These are phyloP conservation scores for Apeltes quadracus DNA, from an alignment of 2,113 vertebrate genomes.

Conservation along the genomic window DNA sequence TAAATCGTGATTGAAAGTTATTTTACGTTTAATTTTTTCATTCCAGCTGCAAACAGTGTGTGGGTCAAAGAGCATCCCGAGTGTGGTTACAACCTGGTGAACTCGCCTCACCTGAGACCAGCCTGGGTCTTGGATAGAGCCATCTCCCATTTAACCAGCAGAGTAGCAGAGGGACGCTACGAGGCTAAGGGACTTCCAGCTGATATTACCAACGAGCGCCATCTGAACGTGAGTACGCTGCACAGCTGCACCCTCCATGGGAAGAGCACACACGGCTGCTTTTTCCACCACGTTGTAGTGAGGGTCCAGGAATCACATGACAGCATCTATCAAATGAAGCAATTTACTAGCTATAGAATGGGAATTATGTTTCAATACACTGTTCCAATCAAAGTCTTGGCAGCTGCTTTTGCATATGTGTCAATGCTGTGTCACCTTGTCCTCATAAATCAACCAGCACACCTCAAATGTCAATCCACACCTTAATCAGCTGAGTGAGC, in stretches of 20 bases:
- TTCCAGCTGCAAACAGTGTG: constrained; percentile 67
- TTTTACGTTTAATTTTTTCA: neutral
- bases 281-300: too few species aligned
- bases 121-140: constrained; percentile 75
- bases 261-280: neutral
- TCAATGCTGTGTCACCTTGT: neutral
- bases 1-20: too few species aligned
- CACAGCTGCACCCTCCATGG: neutral
- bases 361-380: neutral
- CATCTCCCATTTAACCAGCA: constrained; percentile 65
- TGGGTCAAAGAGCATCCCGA: constrained; percentile 73
- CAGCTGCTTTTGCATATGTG: neutral
- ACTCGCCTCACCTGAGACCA: constrained; percentile 72
- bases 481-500: too few species aligned
- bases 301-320: neutral
- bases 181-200: constrained; percentile 62
- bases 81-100: constrained; percentile 75
- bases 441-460: neutral
- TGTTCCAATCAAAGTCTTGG: neutral
- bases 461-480: too few species aligned
- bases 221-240: constrained; percentile 60
- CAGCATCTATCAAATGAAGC: neutral
- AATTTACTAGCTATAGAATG: neutral
- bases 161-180: constrained; percentile 63
- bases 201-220: constrained; percentile 59